Conservation (phyloP, 2,888 invertebrate genomes). For the Coronaproctus castanopsis region DNA sequence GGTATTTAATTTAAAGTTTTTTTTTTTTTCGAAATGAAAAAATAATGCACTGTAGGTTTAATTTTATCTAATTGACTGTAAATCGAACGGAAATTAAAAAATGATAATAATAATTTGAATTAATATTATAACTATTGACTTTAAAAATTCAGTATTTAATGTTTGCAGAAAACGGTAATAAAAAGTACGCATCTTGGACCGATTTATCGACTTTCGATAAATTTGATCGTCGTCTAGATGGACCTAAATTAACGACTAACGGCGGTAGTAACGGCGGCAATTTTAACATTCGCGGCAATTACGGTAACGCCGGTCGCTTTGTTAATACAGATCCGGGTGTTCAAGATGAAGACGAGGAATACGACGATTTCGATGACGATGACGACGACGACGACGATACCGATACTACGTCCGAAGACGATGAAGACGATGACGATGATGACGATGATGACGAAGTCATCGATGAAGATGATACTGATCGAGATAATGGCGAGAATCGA, state of each 20-base stretch:
- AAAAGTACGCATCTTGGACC: background rate
- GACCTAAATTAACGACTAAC: no score
- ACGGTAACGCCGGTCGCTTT: constrained; percentile 14
- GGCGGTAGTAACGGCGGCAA: no score
- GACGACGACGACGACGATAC: constrained; percentile 14
- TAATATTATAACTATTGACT: no score
- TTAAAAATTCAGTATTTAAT: no score
- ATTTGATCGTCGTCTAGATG: background rate
- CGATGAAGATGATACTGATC: constrained; percentile 24
- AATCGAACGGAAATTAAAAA: no score
- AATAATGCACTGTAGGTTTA: no score
- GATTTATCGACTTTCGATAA: background rate
- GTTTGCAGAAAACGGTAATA: no score
- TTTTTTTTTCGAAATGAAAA: no score
- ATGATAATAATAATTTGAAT: no score
- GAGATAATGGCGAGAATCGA: constrained; percentile 5
- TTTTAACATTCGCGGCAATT: no score
- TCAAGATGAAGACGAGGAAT: constrained; percentile 21
- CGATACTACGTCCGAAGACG: constrained; percentile 13
- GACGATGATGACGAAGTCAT: constrained; percentile 19
- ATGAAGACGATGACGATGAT: constrained; percentile 3
- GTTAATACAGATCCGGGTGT: constrained; percentile 21
- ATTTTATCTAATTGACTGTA: no score
- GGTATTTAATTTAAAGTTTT: no score
- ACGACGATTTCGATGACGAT: constrained; percentile 24